Base-by-base conservation (phyloP, 2,888 invertebrate genomes). In the Lasioglossum vierecki region DNA sequence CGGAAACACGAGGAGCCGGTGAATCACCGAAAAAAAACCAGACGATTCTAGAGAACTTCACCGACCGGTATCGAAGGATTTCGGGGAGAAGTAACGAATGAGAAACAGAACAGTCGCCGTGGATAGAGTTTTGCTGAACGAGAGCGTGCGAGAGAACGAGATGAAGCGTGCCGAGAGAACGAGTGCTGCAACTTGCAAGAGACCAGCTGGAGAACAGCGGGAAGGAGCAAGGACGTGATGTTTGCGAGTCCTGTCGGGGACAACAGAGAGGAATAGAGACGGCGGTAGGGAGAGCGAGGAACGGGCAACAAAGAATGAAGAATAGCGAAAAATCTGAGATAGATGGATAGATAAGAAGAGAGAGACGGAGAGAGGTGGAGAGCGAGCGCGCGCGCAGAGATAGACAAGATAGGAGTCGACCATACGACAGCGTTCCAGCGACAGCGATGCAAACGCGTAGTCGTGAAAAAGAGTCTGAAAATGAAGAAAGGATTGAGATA, bases 401-500 rank as follows among this genome's bases (percentile, higher is more conserved):
- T 63, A 26, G 44, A 49, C 57, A 18, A 60, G 53, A 39, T 30
- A 75, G 18, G 26, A 35, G 44, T 60, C n/a, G 71, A 70, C 26
- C 49, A n/a, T 8, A 5, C 15, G 22, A 68, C 63, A 63, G 63
- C 30, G 30, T 63, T 18, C 30, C 63, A 63, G 63, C 63, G 75
- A 39, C 22, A 26, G 5, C 70, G 35, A 18, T 9, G 11, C 15
- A 30, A 71, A 39, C 46, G 72, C 49, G 72, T 72, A 30, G 49
- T 46, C 46, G n/a, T 5, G 71, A 44, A 68, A 35, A 63, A 22
- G 49, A 63, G 68, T 66, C n/a, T 18, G 49, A 66, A 76, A 86
- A 44, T 68, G 70, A 76, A 66, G 68, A 77, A 80, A 72, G 79
- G 30, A 53, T 76, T 60, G 70, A 75, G 75, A 80, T 71, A 78